These are phyloP conservation scores for Bolborhynchus lineola DNA, from an alignment of 2,113 vertebrate species.

Conservation along the genomic window DNA sequence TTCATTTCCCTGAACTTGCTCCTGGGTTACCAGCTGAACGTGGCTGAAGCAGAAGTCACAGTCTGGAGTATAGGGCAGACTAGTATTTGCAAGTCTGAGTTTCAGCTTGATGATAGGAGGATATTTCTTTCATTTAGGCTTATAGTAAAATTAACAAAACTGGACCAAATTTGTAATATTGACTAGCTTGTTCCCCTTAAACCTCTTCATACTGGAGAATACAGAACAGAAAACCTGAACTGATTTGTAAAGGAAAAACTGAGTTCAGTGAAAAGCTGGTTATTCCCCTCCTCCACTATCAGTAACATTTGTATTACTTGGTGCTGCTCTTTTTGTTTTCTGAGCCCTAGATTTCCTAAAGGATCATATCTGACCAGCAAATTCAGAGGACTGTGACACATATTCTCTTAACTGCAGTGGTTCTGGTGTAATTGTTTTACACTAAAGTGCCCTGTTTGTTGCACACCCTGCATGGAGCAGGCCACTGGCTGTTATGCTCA, in stretches of 20 bases:
- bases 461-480: not conserved
- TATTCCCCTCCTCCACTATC: not conserved
- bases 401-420: not conserved
- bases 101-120: not conserved
- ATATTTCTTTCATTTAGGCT: not conserved
- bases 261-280: not conserved
- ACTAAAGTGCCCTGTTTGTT: not conserved
- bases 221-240: not conserved
- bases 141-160: not conserved
- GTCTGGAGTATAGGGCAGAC: not conserved
- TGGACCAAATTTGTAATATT: not conserved
- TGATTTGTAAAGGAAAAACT: not conserved
- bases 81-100: not conserved
- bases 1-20: slow-evolving; percentile 1
- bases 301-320: not conserved
- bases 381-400: not conserved
- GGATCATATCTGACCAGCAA: not conserved
- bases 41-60: not conserved
- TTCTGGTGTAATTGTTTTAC: not conserved
- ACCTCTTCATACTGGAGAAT: not conserved
- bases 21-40: not conserved
- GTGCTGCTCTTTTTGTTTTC: not conserved
- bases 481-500: not conserved
- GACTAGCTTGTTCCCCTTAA: not conserved
- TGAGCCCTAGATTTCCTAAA: not conserved